A percentile compares a stretch with the other conserved stretches of the same genome.
Conservation (phyloP, 2,797 vertebrate genomes). For the Gallirallus australis region DNA sequence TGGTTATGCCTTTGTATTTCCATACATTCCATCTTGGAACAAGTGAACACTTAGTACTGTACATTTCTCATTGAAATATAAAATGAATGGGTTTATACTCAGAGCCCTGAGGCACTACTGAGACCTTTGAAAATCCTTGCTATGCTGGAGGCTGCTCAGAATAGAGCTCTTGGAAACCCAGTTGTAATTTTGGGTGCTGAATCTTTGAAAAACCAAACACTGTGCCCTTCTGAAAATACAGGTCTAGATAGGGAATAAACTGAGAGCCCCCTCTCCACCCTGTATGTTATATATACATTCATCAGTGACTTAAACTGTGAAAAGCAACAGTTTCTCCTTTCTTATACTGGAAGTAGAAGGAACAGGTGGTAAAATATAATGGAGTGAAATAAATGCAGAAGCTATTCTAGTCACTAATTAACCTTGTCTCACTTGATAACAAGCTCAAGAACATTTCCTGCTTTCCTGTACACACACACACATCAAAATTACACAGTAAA, state of each 20-base stretch:
- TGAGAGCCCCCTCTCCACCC: too few relatives aligned
- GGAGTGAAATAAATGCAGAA: constrained; percentile 24
- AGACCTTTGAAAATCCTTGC: not conserved
- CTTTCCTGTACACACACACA: constrained; percentile 14
- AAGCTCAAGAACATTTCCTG: constrained; percentile 54
- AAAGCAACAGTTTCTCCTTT: not conserved
- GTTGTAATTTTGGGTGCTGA: not conserved
- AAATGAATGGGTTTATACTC: not conserved
- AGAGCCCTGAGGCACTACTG: not conserved
- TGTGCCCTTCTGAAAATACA: not conserved
- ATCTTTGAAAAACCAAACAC: not conserved
- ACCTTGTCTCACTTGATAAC: constrained; percentile 49
- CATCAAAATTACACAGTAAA: constrained; percentile 24
- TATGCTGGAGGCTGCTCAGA: not conserved
- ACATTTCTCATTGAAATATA: not conserved
- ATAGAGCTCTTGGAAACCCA: not conserved
- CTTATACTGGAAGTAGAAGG: not conserved
- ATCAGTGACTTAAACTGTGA: not conserved
- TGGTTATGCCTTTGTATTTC: not conserved
- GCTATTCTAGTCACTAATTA: constrained; percentile 58
- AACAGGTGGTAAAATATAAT: constrained; percentile 2
- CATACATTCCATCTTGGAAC: not conserved
- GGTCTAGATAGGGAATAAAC: not conserved
- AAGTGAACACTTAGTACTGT: not conserved
- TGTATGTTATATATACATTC: not conserved